Evolutionary conservation across 2,113 vertebrate genomes (phyloP), one percentile per base, ranked within the genome.

Genomic region (Podilymbus podiceps): DNA sequence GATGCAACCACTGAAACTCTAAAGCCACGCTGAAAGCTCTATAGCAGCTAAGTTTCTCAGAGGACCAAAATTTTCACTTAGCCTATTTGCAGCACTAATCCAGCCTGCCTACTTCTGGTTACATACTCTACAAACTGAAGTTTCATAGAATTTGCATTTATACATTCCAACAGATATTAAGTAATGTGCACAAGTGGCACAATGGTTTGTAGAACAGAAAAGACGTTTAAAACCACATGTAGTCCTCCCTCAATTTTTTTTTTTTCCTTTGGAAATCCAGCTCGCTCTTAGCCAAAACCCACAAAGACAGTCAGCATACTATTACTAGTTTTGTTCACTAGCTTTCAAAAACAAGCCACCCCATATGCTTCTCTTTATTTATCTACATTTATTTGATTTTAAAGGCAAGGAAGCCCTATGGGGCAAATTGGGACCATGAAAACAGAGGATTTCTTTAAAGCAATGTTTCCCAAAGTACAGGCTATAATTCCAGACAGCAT

Each of bases 241-340:
- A 90, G 55, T 6, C 78, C 73, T 86, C 68, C 50, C 63, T 88
- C 52, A 5, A 20, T 1, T 44, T 58, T 84, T 1, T 44, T 58
- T 84, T 62, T 56, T 53, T 5, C 69, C 71, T 93, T 86, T 84
- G 42, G 72, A 90, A 93, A 93, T 52, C 16, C 42, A 83, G 17
- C 53, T 88, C 77, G 60, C 66, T 63, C 78, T 83, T 63, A 44
- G 67, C 92, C 93, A 93, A 92, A 80, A 75, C 49, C 93, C 93
- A 95, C 84, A 94, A 56, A 95, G 71, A 30, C 49, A 88, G 80
- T 52, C 78, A 88, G 82, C 21, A 38, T 20, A 77, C 85, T 79
- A 60, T 40, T 76, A 62, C 93, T 95, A 88, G 92, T 96, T 94
- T 93, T 80, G 76, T 49, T 92, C 82, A 59, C 60, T 40, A 83